These are phyloP conservation scores for Hoplostethus atlanticus DNA, from an alignment of 2,797 vertebrate species.

Conservation along the genomic window DNA sequence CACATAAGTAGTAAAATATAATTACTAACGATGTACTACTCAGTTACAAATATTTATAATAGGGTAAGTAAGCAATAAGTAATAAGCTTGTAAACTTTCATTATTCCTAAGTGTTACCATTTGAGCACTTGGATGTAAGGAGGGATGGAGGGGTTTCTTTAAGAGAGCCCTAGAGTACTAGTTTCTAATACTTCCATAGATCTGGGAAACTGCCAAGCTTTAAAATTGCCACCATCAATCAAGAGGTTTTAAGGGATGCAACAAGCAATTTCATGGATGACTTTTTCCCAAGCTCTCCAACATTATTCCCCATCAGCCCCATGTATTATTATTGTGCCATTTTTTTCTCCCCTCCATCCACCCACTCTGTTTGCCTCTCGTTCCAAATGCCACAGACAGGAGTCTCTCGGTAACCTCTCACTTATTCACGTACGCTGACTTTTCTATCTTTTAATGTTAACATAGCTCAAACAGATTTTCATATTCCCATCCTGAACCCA, in stretches of 20 bases:
- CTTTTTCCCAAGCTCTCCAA: conserved; percentile 73
- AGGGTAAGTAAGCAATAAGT: too few species aligned
- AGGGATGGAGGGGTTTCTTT: conserved; percentile 23
- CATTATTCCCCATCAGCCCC: conserved; percentile 71
- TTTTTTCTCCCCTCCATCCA: conserved; percentile 23
- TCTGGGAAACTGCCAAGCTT: conserved; percentile 73
- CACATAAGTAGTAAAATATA: too few species aligned
- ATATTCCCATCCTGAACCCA: conserved; percentile 32
- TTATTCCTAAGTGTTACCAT: too few species aligned
- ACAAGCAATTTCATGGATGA: conserved; percentile 77
- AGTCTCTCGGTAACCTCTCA: conserved; percentile 35
- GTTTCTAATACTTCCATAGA: conserved; percentile 69
- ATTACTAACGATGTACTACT: too few species aligned
- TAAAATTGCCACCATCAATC: conserved; percentile 85
- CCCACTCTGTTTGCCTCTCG: conserved; percentile 36
- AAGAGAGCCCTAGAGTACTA: conserved; percentile 55
- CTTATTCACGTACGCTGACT: conserved; percentile 58
- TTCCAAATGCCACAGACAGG: conserved; percentile 33
- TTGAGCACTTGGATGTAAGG: too few species aligned
- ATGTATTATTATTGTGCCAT: conserved; percentile 48
- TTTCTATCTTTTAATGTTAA: conserved; percentile 53
- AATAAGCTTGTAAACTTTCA: too few species aligned
- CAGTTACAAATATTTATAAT: too few species aligned
- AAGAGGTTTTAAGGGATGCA: conserved; percentile 78
- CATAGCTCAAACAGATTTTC: conserved; percentile 50